Evolutionary conservation across 2,113 vertebrate genomes (phyloP).

Genomic region (Etia nguti): DNA sequence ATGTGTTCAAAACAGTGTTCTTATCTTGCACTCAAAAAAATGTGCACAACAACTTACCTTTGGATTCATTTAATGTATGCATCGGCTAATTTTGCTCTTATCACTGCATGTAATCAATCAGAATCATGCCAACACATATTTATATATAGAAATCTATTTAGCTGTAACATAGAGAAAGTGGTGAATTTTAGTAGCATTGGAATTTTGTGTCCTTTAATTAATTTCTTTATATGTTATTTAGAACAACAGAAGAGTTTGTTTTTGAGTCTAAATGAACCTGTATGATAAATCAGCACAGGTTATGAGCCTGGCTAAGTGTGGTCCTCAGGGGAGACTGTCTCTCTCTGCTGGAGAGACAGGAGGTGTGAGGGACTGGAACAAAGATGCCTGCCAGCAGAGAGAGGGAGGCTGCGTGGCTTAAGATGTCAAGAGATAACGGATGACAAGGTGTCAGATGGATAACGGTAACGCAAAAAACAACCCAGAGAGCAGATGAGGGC

Average conservation of each 20-base stretch:
- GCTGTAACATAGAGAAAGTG: neutral
- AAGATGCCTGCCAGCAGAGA: neutral
- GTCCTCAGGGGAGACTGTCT: neutral
- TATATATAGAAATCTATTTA: neutral
- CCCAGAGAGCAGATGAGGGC: neutral
- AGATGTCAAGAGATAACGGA: neutral
- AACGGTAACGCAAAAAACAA: neutral
- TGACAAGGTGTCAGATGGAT: constrained; percentile 5
- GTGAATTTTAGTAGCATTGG: neutral
- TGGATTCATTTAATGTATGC: neutral
- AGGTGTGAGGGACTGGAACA: neutral
- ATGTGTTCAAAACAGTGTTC: neutral
- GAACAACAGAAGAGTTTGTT: neutral
- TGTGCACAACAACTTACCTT: neutral
- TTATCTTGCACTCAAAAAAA: neutral
- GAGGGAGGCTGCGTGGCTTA: neutral
- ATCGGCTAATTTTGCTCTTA: accelerated
- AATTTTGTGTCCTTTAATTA: neutral
- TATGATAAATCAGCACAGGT: neutral
- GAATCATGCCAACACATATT: neutral
- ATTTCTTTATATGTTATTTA: neutral
- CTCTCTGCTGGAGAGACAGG: neutral
- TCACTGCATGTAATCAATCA: neutral
- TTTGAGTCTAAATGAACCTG: neutral
- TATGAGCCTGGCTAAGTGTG: neutral